Percentiles rank a stretch among this genome's conserved stretches.
Evolutionary conservation across 2,113 vertebrate genomes (phyloP).

Genomic region (Girardinichthys multiradiatus): DNA sequence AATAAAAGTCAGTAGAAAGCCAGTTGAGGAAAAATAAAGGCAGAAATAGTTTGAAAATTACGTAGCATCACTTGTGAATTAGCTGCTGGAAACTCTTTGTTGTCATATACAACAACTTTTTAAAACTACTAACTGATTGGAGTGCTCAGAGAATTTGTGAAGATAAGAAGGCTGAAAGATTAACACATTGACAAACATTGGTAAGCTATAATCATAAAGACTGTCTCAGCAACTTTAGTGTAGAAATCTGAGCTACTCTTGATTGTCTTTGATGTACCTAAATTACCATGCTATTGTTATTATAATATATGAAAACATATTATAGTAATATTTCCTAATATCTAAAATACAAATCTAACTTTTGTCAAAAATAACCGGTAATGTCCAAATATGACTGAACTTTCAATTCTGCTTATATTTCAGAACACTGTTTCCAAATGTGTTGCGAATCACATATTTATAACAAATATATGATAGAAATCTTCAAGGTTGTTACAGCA

Average conservation of each 20-base stretch:
- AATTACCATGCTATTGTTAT: not conserved
- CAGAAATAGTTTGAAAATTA: too few species aligned
- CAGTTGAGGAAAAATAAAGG: too few species aligned
- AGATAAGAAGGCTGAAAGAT: not conserved
- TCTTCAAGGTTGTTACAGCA: conserved; percentile 43
- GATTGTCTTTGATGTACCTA: not conserved
- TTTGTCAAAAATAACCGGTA: too few species aligned
- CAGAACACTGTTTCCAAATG: not conserved
- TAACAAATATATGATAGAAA: conserved; percentile 1
- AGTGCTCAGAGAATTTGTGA: not conserved
- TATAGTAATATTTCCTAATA: too few species aligned
- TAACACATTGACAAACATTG: not conserved
- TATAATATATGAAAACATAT: not conserved
- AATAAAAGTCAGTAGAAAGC: too few species aligned
- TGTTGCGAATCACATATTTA: conserved; percentile 1
- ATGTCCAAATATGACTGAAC: too few species aligned
- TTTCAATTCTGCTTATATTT: not conserved
- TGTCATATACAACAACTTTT: too few species aligned
- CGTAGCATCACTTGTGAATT: too few species aligned
- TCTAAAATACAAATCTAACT: too few species aligned
- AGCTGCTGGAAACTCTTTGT: too few species aligned
- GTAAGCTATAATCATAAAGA: not conserved
- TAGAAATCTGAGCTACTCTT: not conserved
- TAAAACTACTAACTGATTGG: not conserved
- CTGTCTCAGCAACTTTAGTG: not conserved